phyloP scores from a whole-genome alignment of 2,113 vertebrate genomes.

The Brachyistius frenatus region DNA sequence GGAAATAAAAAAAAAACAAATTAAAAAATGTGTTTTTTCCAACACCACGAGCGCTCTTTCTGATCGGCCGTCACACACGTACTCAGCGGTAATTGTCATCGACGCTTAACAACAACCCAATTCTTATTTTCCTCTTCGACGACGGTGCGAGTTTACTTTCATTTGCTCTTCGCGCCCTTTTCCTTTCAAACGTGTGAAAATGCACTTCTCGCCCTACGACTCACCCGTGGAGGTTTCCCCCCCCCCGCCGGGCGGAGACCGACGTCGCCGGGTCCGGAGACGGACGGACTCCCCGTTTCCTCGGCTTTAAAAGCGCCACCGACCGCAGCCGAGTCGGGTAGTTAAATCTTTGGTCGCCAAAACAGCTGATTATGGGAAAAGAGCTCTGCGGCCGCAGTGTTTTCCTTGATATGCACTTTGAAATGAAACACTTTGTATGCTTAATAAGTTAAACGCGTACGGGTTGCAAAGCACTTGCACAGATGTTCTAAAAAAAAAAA shows the following conservation, averaged over 20 bases:
- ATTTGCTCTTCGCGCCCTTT: background rate
- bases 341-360: conserved; percentile 22
- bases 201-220: background rate
- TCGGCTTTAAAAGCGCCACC: background rate
- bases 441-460: conserved; percentile 58
- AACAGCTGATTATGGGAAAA: conserved; percentile 49
- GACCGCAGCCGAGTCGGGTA: conserved; percentile 22
- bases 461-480: conserved; percentile 34
- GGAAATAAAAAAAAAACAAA: no score
- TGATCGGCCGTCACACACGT: no score
- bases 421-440: conserved; percentile 60
- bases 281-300: background rate
- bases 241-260: background rate
- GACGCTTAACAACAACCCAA: no score
- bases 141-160: no score
- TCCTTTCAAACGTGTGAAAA: background rate
- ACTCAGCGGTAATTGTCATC: no score
- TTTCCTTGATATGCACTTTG: conserved; percentile 34
- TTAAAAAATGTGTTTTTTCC: no score
- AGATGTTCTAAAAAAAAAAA: conserved; percentile 49
- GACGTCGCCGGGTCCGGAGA: conserved; percentile 4
- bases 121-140: no score
- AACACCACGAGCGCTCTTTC: no score
- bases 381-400: conserved; percentile 15
- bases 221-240: background rate